Conservation (phyloP, 2,113 vertebrate genomes). For the Hiodon tergisus region DNA sequence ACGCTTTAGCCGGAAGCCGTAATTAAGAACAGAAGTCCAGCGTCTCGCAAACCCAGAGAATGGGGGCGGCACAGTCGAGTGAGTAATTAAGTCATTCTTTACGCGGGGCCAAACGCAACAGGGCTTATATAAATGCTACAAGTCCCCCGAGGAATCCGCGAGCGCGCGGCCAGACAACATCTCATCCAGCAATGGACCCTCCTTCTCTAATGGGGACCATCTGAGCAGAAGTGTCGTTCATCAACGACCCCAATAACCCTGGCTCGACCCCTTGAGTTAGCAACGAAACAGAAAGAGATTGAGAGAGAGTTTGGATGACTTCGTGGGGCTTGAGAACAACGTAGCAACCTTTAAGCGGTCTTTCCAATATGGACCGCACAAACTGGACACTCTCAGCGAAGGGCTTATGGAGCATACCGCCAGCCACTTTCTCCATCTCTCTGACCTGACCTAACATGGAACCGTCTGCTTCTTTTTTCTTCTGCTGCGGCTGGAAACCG, state of each 20-base stretch:
- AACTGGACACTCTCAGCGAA: background rate
- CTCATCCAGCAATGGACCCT: background rate
- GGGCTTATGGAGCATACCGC: background rate
- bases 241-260: background rate
- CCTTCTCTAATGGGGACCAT: slow-evolving; percentile 7
- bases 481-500: background rate
- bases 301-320: background rate
- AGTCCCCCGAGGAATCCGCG: background rate
- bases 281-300: background rate
- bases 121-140: slow-evolving; percentile 19
- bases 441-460: background rate
- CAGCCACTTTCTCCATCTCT: background rate
- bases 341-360: background rate
- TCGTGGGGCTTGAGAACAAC: background rate
- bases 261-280: background rate
- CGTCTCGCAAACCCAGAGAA: background rate
- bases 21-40: slow-evolving; percentile 17
- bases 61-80: background rate
- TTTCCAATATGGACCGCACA: background rate
- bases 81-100: slow-evolving; percentile 15
- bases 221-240: background rate
- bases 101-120: slow-evolving; percentile 7
- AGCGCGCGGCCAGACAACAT: background rate
- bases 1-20: slow-evolving; percentile 10
- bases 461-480: slow-evolving; percentile 7